Evolutionary conservation across 1,140 invertebrate species (phyloP), one percentile per base, ranked within the genome.

Genomic region (Halyomorpha halys): DNA sequence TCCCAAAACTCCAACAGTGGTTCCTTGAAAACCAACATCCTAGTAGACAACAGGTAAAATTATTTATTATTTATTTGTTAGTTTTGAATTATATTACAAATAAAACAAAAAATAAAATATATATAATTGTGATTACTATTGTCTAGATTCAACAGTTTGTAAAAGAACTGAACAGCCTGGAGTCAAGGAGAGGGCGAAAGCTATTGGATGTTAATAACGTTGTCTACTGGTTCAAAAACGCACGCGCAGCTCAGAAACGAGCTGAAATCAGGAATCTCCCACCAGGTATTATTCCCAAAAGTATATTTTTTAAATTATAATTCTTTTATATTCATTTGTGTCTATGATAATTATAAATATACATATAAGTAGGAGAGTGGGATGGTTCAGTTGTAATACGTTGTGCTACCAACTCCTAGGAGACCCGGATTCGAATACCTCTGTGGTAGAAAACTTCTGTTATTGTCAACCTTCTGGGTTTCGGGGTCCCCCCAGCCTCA

Each of bases 211-310:
- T 97, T 1, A 96, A 96, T 72, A 98, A 98, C 74, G 93, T 98
- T 14, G 94, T 97, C 21, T 97, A 97, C 74, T 98, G 95, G 95
- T 98, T 98, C 74, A 98, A 98, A 76, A 98, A 98, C 74, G 94
- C 95, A 0, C 80, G 95, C 62, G 95, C 95, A 13, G 94, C 95
- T 2, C 90, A 94, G 74, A 94, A 97, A 72, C 79, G 94, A 47
- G 87, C 89, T 0, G 89, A 91, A 75, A 82, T 86, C 62, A 79
- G 89, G 6, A 79, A 65, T 51, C 44, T 70, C 13, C 62, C 60
- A 60, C 67, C 70, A 65, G 70, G 69, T 71, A 54, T 66, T 63
- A 19, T 49, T 18, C 44, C n/a, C n/a, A n/a, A n/a, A n/a, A n/a
- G n/a, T n/a, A n/a, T n/a, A n/a, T n/a, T n/a, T n/a, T n/a, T n/a